Base-by-base conservation (phyloP, 64 coral and sea anemone genomes). In the Montipora capricornis region DNA sequence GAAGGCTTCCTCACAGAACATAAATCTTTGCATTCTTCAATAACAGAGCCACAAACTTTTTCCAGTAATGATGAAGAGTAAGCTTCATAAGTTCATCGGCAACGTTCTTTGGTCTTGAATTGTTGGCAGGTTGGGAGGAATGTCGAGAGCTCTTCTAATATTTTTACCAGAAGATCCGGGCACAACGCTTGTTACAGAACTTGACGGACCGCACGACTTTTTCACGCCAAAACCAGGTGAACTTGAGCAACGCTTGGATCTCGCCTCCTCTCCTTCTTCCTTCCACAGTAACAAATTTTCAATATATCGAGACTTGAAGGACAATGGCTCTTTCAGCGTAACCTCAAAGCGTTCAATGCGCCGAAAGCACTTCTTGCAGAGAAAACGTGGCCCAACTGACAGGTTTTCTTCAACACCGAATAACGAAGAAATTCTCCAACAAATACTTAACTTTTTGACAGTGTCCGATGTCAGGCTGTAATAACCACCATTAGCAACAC, bases 321-420 rank as follows among this genome's bases (percentile, higher is more conserved):
- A 74, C 20, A 0, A 26, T 4, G 5, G 26, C 70, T 74, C 70
- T 74, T 5, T 22, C n/a, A 74, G 20, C 5, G 70, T 74, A 74
- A 20, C 70, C 29, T 74, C 70, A 74, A 26, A 74, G 22, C 70
- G n/a, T 20, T 74, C 70, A 74, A 74, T 74, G 22, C 6, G n/a
- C 29, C 70, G 22, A 20, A 74, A 74, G 29, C 70, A 74, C 29
- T 74, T 74, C 70, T 74, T 74, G 70, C 19, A 24, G 3, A 20
- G 10, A 70, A 70, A 16, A 20, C 17, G 67, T 5, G 14, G 67
- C 17, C 67, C 12, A 20, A 70, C 67, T 19, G 67, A 13, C 3
- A 70, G 5, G 24, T 74, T 24, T n/a, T 74, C 70, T 74, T 74
- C 70, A 20, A 74, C n/a, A n/a, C 70, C 70, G 70, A 74, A 74